Base-by-base conservation (phyloP, 2,888 invertebrate species). In the Helleia helle region DNA sequence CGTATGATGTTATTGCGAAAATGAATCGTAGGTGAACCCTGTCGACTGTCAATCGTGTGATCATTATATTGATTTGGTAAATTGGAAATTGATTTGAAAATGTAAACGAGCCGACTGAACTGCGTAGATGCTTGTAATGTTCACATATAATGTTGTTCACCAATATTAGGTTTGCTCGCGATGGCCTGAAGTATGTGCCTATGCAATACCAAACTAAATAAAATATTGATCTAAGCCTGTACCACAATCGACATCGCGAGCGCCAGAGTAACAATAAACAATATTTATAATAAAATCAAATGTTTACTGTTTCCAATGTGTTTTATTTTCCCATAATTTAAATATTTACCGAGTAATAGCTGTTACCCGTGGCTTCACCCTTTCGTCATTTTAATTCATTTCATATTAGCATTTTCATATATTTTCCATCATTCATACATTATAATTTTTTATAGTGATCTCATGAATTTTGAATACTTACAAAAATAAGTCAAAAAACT, bases 241-340 rank as follows among this genome's bases (percentile, higher is more conserved):
- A 71, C 61, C 66, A 71, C 71, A n/a, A n/a, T n/a, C n/a, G n/a
- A n/a, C n/a, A 69, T 73, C 66, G 76, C 73, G 71, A 73, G 64
- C 73, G 65, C 73, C 77, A 73, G 66, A 62, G 66, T 75, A 76
- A 81, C 73, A 81, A 81, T 80, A 81, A 81, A 72, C 69, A 71
- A 73, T 81, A 81, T 83, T 81, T 80, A 80, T 79, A 81, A 77
- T 80, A 80, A 80, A 80, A 50, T 49, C 47, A 47, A 76, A 83
- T 80, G 81, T 83, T 83, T 81, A 83, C 79, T 81, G 83, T 83
- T 83, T 57, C 55, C 61, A 61, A 56, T 62, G 43, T 63, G 43
- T 80, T 74, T 80, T 56, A 71, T 74, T 77, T 59, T 8, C 8
- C 12, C 7, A n/a, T 24, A 38, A 17, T 13, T 7, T 37, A n/a